Percentiles rank a stretch among this genome's conserved stretches.
These are phyloP conservation scores for Aphidius colemani DNA, from an alignment of 2,888 invertebrate genomes.

Conservation along the genomic window DNA sequence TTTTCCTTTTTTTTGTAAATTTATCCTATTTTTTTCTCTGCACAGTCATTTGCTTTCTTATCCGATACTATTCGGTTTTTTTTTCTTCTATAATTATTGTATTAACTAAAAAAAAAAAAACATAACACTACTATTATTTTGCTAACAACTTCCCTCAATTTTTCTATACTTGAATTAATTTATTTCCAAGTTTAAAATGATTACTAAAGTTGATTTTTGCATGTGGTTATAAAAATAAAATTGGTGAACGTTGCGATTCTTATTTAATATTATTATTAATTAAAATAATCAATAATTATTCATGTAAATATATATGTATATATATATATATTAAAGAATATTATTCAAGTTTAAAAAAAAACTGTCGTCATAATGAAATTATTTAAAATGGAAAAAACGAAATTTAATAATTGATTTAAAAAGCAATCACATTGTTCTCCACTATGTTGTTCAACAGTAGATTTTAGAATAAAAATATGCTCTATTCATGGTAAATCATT, in stretches of 20 bases:
- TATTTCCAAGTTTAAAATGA: not conserved
- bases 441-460: constrained; percentile 47
- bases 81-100: no score
- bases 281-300: constrained; percentile 5
- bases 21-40: constrained; percentile 11
- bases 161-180: no score
- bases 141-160: constrained; percentile 8
- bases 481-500: constrained; percentile 53
- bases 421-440: constrained; percentile 33
- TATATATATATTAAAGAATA: not conserved
- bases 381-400: constrained; percentile 19
- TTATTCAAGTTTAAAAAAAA: not conserved
- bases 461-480: constrained; percentile 48
- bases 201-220: not conserved
- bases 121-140: not conserved
- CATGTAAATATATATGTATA: constrained; percentile 10
- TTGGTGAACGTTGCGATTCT: constrained; percentile 13
- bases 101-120: no score
- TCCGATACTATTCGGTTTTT: no score
- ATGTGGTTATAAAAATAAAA: constrained; percentile 12
- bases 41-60: constrained; percentile 28
- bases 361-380: constrained; percentile 19
- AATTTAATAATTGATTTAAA: constrained; percentile 20
- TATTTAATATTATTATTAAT: not conserved
- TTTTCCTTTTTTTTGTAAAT: no score